Evolutionary conservation across 2,797 vertebrate species (phyloP).

Genomic region (Miichthys miiuy): DNA sequence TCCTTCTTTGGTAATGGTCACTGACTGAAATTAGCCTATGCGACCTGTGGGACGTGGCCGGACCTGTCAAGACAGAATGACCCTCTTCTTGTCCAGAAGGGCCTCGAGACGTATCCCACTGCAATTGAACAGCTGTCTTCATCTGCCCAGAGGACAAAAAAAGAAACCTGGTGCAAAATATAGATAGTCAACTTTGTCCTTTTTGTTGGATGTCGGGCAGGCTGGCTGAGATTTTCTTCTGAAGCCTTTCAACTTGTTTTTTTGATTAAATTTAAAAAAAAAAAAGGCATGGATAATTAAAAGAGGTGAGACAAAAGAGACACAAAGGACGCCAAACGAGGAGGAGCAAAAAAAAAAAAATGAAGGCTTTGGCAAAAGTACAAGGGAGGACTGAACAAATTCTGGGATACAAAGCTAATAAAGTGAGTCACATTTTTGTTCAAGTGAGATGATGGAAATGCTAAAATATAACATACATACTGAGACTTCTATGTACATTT

Average conservation of each 20-base stretch:
- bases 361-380: slow-evolving; percentile 81
- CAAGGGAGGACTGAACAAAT: slow-evolving; percentile 81
- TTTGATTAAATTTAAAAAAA: neutral
- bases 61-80: slow-evolving; percentile 63
- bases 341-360: slow-evolving; percentile 50
- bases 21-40: slow-evolving; percentile 31
- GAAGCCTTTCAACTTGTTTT: slow-evolving; percentile 4
- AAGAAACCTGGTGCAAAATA: slow-evolving; percentile 6
- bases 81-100: slow-evolving; percentile 30
- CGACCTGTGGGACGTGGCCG: slow-evolving; percentile 51
- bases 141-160: slow-evolving; percentile 36
- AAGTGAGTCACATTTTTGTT: slow-evolving; percentile 84
- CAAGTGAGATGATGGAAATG: slow-evolving; percentile 58
- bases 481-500: neutral
- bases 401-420: slow-evolving; percentile 82
- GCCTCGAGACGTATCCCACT: slow-evolving; percentile 54
- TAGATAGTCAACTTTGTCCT: slow-evolving; percentile 7
- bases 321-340: neutral
- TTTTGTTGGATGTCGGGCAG: slow-evolving; percentile 13
- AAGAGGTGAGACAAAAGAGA: slow-evolving; percentile 7
- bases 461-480: neutral
- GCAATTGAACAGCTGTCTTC: slow-evolving; percentile 59
- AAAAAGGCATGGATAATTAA: neutral
- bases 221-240: slow-evolving; percentile 19
- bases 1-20: slow-evolving; percentile 38